Percentiles rank a stretch among this genome's conserved stretches.
phyloP scores from a whole-genome alignment of 1,140 invertebrate species.

The Macrosteles quadrilineatus region DNA sequence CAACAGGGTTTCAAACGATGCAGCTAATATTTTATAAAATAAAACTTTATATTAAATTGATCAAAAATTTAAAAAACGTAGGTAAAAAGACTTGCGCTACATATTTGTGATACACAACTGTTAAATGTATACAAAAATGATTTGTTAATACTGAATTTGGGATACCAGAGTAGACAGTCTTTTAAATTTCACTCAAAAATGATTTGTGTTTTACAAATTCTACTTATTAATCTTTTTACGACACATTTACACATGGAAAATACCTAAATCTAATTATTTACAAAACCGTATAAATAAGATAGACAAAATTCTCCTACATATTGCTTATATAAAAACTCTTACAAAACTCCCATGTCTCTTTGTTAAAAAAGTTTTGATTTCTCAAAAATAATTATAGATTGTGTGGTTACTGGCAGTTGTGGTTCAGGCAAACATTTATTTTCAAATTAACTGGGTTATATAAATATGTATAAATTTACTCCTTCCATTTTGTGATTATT shows the following conservation, averaged over 20 bases:
- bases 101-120: no score
- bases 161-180: neutral
- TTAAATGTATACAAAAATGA: no score
- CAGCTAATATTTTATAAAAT: no score
- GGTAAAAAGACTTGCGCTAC: neutral
- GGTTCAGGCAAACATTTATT: neutral
- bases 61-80: neutral
- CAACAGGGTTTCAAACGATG: neutral
- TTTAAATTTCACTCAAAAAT: neutral
- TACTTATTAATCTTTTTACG: neutral
- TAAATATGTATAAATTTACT: neutral
- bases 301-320: neutral
- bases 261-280: slow-evolving; percentile 13
- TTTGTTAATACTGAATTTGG: neutral
- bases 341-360: neutral
- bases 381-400: neutral
- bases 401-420: slow-evolving; percentile 3
- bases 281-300: slow-evolving; percentile 21
- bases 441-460: neutral
- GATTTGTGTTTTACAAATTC: neutral
- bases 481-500: neutral
- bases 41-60: neutral
- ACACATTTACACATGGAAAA: slow-evolving; percentile 1
- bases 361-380: neutral
- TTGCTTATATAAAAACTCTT: slow-evolving; percentile 13